phyloP scores from a whole-genome alignment of 2,113 vertebrate species.

The Bathybates hornii region DNA sequence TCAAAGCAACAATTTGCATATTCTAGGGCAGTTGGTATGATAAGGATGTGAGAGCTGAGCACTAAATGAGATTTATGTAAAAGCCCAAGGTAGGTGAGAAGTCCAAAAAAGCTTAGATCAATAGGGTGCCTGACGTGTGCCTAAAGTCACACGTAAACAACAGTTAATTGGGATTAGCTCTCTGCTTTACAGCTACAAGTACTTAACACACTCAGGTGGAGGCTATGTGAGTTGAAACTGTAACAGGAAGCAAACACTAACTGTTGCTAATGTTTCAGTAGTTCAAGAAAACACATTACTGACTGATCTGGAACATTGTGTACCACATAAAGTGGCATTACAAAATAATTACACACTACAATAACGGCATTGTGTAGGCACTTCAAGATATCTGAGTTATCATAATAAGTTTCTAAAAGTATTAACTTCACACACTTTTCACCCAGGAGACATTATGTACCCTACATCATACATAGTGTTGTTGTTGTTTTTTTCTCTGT shows the following conservation, averaged over 20 bases:
- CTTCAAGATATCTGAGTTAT: neutral
- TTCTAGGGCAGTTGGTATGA: constrained; percentile 5
- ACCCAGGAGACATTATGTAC: neutral
- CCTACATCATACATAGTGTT: neutral
- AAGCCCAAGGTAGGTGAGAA: constrained; percentile 24
- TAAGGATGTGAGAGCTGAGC: constrained; percentile 16
- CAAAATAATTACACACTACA: neutral
- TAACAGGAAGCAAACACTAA: constrained; percentile 32
- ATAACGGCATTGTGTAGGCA: neutral
- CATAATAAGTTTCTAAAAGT: neutral
- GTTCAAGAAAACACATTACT: constrained; percentile 16
- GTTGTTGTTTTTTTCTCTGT: neutral
- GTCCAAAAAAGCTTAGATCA: constrained; percentile 30
- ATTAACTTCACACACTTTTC: neutral
- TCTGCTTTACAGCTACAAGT: neutral
- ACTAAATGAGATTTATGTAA: constrained; percentile 53
- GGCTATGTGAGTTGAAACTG: neutral
- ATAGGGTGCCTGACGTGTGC: neutral
- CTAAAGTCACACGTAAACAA: constrained; percentile 18
- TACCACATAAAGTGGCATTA: neutral
- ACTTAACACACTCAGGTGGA: constrained; percentile 28
- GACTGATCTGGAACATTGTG: neutral
- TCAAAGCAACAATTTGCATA: neutral
- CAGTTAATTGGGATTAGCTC: constrained; percentile 37
- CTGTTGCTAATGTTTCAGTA: constrained; percentile 1